Percentiles rank a stretch among this genome's conserved stretches.
Evolutionary conservation across 2,888 invertebrate species (phyloP).

Genomic region (Aphidoletes aphidimyza): DNA sequence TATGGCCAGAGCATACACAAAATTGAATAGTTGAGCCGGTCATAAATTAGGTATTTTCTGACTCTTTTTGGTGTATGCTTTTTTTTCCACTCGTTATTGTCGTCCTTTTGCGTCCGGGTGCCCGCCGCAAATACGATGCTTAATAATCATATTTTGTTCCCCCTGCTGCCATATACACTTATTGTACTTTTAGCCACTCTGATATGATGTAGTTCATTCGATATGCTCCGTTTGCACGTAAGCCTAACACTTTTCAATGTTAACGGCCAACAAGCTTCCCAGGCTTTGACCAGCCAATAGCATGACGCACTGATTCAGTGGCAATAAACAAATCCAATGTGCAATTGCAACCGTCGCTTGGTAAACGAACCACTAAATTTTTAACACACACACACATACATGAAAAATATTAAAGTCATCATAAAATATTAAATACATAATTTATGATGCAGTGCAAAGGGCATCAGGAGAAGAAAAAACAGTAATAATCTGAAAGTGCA

Average conservation of each 20-base stretch:
- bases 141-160: background rate
- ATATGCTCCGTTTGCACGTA: conserved; percentile 2
- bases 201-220: conserved; percentile 24
- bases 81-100: background rate
- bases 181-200: conserved; percentile 20
- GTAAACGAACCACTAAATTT: conserved; percentile 20
- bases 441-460: conserved; percentile 37
- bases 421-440: conserved; percentile 53
- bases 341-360: background rate
- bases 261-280: background rate
- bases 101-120: background rate
- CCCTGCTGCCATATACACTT: background rate
- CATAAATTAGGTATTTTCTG: conserved; percentile 52
- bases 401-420: conserved; percentile 53
- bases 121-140: conserved; percentile 2
- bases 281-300: background rate
- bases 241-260: background rate
- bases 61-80: background rate
- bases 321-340: background rate
- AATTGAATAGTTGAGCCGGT: conserved; percentile 53
- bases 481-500: conserved; percentile 31
- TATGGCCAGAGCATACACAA: conserved; percentile 39
- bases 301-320: background rate
- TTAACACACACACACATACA: background rate
- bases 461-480: background rate